phyloP scores from a whole-genome alignment of 1,140 invertebrate species.

The Calephelis nemesis region DNA sequence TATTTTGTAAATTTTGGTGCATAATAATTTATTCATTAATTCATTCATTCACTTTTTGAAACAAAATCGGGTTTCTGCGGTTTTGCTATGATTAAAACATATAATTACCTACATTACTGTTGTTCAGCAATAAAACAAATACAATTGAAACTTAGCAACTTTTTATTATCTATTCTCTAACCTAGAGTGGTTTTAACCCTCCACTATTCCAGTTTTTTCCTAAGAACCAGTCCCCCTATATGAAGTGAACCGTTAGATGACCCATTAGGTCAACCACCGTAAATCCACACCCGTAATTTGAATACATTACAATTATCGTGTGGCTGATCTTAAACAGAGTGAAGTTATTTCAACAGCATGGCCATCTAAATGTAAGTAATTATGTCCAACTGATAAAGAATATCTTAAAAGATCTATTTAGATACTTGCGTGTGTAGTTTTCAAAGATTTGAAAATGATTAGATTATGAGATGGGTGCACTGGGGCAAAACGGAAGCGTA shows the following conservation, averaged over 20 bases:
- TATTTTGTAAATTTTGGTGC: too few relatives aligned
- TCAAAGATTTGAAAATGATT: constrained; percentile 42
- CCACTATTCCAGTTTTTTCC: neutral
- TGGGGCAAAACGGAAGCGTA: constrained; percentile 22
- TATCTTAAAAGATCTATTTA: constrained; percentile 43
- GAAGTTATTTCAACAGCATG: constrained; percentile 40
- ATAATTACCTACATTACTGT: too few relatives aligned
- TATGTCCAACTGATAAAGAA: constrained; percentile 46
- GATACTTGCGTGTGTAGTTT: constrained; percentile 46
- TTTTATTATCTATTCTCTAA: too few relatives aligned
- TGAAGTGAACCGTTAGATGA: constrained; percentile 26
- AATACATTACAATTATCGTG: constrained; percentile 38
- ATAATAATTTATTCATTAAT: too few relatives aligned
- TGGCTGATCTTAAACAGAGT: constrained; percentile 40
- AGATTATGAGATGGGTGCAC: constrained; percentile 44
- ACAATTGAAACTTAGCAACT: too few relatives aligned
- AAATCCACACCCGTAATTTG: constrained; percentile 39
- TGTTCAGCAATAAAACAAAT: too few relatives aligned
- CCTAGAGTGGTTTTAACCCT: too few relatives aligned
- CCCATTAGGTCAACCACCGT: constrained; percentile 37
- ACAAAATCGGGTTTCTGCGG: too few relatives aligned
- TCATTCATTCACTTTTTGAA: too few relatives aligned
- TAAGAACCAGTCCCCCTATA: neutral
- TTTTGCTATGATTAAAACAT: too few relatives aligned
- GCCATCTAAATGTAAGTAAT: constrained; percentile 39